phyloP scores from a whole-genome alignment of 2,113 vertebrate genomes.

The Semicossyphus pulcher region DNA sequence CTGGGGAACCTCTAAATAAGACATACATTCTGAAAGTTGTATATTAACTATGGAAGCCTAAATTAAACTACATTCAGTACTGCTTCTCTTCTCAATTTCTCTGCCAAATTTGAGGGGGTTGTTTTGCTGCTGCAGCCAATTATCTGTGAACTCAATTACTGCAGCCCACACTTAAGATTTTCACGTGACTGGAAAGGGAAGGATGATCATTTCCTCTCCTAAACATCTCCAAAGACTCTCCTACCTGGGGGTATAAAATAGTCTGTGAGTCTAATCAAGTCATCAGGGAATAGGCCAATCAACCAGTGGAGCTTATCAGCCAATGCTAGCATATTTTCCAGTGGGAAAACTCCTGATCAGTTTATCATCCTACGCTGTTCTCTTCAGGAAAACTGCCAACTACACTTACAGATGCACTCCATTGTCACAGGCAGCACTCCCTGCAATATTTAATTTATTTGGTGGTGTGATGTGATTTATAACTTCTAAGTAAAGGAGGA shows the following conservation, averaged over 20 bases:
- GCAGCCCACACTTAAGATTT: conserved; percentile 36
- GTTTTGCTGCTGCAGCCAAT: conserved; percentile 51
- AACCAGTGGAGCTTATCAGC: conserved; percentile 49
- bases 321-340: conserved; percentile 28
- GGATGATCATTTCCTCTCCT: conserved; percentile 22
- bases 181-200: conserved; percentile 15
- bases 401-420: conserved; percentile 35
- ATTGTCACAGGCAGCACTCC: conserved; percentile 19
- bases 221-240: conserved; percentile 35
- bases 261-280: conserved; percentile 9
- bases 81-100: conserved; percentile 10
- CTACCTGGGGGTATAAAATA: conserved; percentile 23
- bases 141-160: conserved; percentile 54
- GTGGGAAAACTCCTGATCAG: conserved; percentile 47
- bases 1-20: conserved; percentile 25
- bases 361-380: conserved; percentile 49
- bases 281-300: conserved; percentile 58
- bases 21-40: conserved; percentile 16
- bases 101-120: conserved; percentile 41
- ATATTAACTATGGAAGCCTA: conserved; percentile 19
- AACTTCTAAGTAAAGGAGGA: not conserved
- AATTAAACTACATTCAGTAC: conserved; percentile 23
- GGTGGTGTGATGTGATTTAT: conserved; percentile 23
- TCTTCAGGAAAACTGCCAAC: conserved; percentile 41
- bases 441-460: conserved; percentile 33